Conservation (phyloP, 2,888 invertebrate species). For the Entomobrya proxima region DNA sequence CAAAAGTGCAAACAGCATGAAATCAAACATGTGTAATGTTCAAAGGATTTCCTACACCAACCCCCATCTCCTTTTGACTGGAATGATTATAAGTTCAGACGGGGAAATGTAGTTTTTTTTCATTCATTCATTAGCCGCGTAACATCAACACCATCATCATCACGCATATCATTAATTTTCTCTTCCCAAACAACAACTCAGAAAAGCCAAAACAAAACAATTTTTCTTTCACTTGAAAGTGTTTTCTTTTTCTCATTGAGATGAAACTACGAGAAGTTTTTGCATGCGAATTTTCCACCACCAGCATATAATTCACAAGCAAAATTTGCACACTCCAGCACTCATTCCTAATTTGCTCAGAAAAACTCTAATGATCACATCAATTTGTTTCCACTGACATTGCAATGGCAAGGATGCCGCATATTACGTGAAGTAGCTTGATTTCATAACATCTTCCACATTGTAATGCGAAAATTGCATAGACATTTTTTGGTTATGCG, state of each 20-base stretch:
- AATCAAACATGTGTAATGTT: too few species aligned
- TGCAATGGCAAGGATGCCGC: too few species aligned
- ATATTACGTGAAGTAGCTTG: too few species aligned
- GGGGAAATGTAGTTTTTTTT: too few species aligned
- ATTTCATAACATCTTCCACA: not conserved
- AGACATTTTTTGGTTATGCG: not conserved
- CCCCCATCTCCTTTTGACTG: too few species aligned
- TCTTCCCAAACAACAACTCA: not conserved
- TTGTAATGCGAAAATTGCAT: constrained; percentile 15
- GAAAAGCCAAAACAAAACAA: not conserved
- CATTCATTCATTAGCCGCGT: not conserved
- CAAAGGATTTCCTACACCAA: too few species aligned
- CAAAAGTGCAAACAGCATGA: too few species aligned
- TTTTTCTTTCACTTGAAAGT: not conserved
- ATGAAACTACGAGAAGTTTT: not conserved
- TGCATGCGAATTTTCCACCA: too few species aligned
- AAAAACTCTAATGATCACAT: constrained; percentile 10
- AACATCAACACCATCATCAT: not conserved
- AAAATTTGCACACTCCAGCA: too few species aligned
- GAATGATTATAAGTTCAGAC: too few species aligned
- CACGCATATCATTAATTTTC: constrained; percentile 27
- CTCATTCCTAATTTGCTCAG: not conserved
- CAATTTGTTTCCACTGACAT: too few species aligned
- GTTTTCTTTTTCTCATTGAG: not conserved
- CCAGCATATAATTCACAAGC: not conserved